Evolutionary conservation across 2,888 invertebrate species (phyloP), one percentile per base, ranked within the genome.

Genomic region (Phengaris alcon): DNA sequence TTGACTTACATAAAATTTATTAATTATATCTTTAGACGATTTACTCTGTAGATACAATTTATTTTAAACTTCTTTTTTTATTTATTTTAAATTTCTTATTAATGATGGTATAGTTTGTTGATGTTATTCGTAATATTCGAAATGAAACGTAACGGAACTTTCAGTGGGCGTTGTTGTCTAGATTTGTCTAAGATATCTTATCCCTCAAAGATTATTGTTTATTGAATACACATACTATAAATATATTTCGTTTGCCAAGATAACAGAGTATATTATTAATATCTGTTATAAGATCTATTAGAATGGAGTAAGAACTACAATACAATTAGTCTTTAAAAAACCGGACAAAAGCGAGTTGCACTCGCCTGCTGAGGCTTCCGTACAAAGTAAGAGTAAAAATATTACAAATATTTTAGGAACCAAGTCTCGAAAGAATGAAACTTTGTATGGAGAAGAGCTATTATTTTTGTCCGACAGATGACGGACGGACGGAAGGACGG

Each of bases 151-250:
- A 72, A 72, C 52, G 72, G 72, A 52, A 72, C 7, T 2, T 52
- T 22, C 13, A 22, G 72, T 72, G 72, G 72, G 72, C 72, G 72
- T 72, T 54, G 15, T 72, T 51, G 52, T 54, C 6, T 52, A 72
- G 51, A 54, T 72, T 54, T 52, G 72, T 72, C 35, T 72, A 13
- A 10, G 48, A 51, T 70, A 70, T 70, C 70, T 70, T 70, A 70
- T 52, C 72, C 54, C 54, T 72, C 72, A 54, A 54, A 54, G 52
- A 52, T 70, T 72, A 75, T 73, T 73, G 59, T 73, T 68, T 68
- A 68, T 75, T 68, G 73, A 75, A 68, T 59, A 75, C 73, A 59
- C 51, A 64, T 44, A 44, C 44, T 35, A 73, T 75, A 59, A 72
- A 72, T 70, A 48, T 70, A 57, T 7, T 55, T 48, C 75, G 57